These are phyloP conservation scores for Malachius bipustulatus DNA, from an alignment of 2,888 invertebrate genomes.

Conservation along the genomic window DNA sequence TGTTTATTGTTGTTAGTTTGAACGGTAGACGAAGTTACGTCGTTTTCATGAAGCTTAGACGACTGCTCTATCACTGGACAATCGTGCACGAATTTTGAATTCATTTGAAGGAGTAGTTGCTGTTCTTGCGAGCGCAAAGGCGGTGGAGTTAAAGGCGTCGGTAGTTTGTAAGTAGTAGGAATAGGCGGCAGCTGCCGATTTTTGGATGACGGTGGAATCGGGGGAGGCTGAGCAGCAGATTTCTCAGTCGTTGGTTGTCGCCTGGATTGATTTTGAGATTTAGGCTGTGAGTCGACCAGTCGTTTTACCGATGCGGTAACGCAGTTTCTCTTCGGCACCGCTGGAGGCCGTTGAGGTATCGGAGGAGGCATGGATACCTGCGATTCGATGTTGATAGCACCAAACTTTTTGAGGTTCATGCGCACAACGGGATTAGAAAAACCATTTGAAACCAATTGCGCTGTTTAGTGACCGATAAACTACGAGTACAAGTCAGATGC, in stretches of 20 bases:
- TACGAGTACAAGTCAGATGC: too few relatives aligned
- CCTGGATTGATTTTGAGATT: constrained; percentile 28
- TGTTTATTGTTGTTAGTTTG: constrained; percentile 13
- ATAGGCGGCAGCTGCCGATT: constrained; percentile 32
- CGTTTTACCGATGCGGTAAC: constrained; percentile 28
- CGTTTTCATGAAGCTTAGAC: constrained; percentile 25
- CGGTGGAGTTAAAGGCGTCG: too few relatives aligned
- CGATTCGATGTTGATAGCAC: too few relatives aligned
- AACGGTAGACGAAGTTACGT: constrained; percentile 17
- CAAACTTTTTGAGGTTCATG: too few relatives aligned
- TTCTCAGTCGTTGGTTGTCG: constrained; percentile 32
- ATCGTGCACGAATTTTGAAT: constrained; percentile 23
- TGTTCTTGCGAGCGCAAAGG: constrained; percentile 17
- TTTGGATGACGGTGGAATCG: constrained; percentile 38
- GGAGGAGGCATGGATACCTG: too few relatives aligned
- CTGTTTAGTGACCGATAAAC: too few relatives aligned
- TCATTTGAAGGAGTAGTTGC: too few relatives aligned
- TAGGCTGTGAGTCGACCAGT: constrained; percentile 34
- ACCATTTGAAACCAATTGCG: too few relatives aligned
- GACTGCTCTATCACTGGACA: constrained; percentile 18
- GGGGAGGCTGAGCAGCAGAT: constrained; percentile 29
- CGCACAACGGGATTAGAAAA: too few relatives aligned
- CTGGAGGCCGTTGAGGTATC: constrained; percentile 39
- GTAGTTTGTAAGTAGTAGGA: constrained; percentile 30
- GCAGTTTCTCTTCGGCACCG: constrained; percentile 39